A percentile compares a stretch with the other conserved stretches of the same genome.
phyloP scores from a whole-genome alignment of 2,888 invertebrate species.

The Apodemia hepburni region DNA sequence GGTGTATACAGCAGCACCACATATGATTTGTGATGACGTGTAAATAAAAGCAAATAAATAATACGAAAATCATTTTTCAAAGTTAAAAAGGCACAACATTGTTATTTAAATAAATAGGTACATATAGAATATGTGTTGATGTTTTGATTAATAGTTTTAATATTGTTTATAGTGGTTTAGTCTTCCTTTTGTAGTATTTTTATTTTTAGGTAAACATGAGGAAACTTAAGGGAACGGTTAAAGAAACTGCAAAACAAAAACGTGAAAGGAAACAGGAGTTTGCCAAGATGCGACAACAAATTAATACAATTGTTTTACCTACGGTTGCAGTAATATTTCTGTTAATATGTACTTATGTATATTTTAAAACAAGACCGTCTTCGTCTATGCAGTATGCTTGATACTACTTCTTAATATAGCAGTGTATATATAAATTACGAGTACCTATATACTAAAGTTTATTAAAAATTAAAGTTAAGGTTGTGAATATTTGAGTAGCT shows the following conservation, averaged over 20 bases:
- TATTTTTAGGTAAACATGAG: conserved; percentile 81
- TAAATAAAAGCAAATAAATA: conserved; percentile 13
- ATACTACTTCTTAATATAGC: conserved; percentile 22
- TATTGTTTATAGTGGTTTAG: neutral
- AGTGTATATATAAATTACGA: conserved; percentile 28
- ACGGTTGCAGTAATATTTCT: conserved; percentile 84
- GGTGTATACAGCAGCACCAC: too few species aligned
- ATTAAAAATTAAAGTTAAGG: conserved; percentile 24
- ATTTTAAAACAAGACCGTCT: conserved; percentile 87
- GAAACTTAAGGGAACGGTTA: conserved; percentile 89
- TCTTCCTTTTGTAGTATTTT: conserved; percentile 22
- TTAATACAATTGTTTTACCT: conserved; percentile 89
- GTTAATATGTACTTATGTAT: conserved; percentile 87
- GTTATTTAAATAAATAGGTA: neutral
- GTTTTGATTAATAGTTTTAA: neutral
- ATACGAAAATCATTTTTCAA: conserved; percentile 19
- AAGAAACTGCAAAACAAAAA: conserved; percentile 91
- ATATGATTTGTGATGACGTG: conserved; percentile 21
- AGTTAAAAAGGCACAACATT: neutral
- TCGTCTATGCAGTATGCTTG: conserved; percentile 61
- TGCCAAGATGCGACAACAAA: conserved; percentile 87
- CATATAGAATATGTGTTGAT: conserved; percentile 16
- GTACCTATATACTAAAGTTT: conserved; percentile 18
- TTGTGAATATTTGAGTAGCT: conserved; percentile 30
- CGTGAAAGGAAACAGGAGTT: conserved; percentile 92